Evolutionary conservation across 2,888 invertebrate genomes (phyloP).

Genomic region (Mycogona germanica): DNA sequence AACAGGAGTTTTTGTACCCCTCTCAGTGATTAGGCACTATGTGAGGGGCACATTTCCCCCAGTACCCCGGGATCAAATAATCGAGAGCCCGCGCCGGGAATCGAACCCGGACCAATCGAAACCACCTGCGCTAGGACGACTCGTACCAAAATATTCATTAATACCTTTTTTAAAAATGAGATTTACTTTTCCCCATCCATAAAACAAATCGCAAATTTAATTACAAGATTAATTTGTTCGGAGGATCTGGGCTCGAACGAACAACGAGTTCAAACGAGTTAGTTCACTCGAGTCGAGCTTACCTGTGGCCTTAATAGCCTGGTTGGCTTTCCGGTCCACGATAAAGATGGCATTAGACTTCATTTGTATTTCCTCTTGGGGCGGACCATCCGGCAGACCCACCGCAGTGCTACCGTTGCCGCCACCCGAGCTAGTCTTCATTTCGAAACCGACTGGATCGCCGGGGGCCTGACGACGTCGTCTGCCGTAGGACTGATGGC

Average conservation of each 20-base stretch:
- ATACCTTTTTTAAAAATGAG: too few species aligned
- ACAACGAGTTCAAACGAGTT: not conserved
- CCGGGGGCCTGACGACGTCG: constrained; percentile 38
- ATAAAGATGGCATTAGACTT: constrained; percentile 85
- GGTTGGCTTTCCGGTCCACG: constrained; percentile 48
- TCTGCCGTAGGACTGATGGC: constrained; percentile 78
- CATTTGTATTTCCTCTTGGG: constrained; percentile 85
- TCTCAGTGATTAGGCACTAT: too few species aligned
- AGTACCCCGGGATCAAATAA: too few species aligned
- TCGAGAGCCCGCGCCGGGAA: too few species aligned
- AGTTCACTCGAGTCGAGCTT: not conserved
- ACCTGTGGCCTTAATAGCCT: constrained; percentile 11
- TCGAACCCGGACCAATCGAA: too few species aligned
- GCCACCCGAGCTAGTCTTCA: not conserved
- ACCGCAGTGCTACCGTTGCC: constrained; percentile 10
- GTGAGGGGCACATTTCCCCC: not conserved
- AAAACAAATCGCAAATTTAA: too few species aligned
- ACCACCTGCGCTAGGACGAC: too few species aligned
- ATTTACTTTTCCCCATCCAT: too few species aligned
- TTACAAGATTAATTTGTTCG: too few species aligned
- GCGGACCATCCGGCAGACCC: constrained; percentile 38
- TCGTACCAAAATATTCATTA: too few species aligned
- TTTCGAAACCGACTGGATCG: constrained; percentile 17
- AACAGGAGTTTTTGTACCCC: too few species aligned
- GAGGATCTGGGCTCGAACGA: too few species aligned